Evolutionary conservation across 2,888 invertebrate genomes (phyloP).

Genomic region (Heliconius hortense): DNA sequence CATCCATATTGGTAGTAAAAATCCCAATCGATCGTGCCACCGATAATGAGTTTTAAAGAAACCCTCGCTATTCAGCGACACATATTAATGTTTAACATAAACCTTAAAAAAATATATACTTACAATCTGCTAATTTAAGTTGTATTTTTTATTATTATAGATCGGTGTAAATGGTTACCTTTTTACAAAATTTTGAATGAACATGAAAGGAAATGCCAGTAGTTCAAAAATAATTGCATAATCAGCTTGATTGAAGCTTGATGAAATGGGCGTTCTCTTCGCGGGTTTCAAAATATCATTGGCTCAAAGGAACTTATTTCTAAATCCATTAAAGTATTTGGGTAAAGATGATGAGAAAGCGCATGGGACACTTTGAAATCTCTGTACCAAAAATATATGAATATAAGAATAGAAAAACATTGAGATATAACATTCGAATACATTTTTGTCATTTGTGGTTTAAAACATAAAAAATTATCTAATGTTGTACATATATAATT

Average conservation of each 20-base stretch:
- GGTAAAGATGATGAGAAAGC: constrained; percentile 89
- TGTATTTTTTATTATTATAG: neutral
- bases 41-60: constrained; percentile 60
- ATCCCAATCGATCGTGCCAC: constrained; percentile 63
- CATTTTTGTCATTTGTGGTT: too few relatives aligned
- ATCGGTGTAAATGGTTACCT: constrained; percentile 70
- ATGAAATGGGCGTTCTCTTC: constrained; percentile 75
- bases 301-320: constrained; percentile 88
- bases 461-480: neutral
- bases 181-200: constrained; percentile 61
- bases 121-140: neutral
- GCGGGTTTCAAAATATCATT: constrained; percentile 85
- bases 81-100: constrained; percentile 52
- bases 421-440: neutral
- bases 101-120: constrained; percentile 49
- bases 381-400: constrained; percentile 57
- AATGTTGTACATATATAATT: neutral
- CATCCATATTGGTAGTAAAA: constrained; percentile 74
- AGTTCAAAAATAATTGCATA: constrained; percentile 77
- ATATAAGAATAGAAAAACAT: neutral
- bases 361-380: constrained; percentile 90
- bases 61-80: too few relatives aligned
- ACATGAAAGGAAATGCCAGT: constrained; percentile 62
- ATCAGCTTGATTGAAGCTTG: too few relatives aligned
- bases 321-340: constrained; percentile 89